Evolutionary conservation across 2,888 invertebrate genomes (phyloP).

Genomic region (Abrostola tripartita): DNA sequence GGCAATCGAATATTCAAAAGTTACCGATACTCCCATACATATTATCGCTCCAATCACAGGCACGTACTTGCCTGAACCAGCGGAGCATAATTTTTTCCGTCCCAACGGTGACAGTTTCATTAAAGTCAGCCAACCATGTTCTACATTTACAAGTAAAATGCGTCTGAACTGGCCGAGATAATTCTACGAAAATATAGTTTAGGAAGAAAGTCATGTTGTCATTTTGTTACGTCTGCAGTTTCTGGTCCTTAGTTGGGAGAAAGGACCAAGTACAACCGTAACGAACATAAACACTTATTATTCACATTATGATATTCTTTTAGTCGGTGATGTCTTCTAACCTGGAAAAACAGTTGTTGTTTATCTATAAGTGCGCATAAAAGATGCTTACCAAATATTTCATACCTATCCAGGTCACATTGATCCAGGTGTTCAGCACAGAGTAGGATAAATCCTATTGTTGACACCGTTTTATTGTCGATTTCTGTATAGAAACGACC

Average conservation of each 20-base stretch:
- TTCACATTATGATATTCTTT: too few species aligned
- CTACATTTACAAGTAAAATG: constrained; percentile 60
- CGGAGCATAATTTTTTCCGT: constrained; percentile 53
- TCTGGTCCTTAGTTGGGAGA: constrained; percentile 2
- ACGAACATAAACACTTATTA: too few species aligned
- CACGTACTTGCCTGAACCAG: constrained; percentile 42
- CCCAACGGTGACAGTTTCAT: constrained; percentile 60
- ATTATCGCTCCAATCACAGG: constrained; percentile 22
- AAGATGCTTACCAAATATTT: too few species aligned
- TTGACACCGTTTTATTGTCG: too few species aligned
- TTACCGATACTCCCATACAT: not conserved
- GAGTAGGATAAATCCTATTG: too few species aligned
- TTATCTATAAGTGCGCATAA: too few species aligned
- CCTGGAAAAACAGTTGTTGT: too few species aligned
- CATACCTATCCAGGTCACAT: too few species aligned
- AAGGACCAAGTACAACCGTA: not conserved
- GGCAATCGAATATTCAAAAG: not conserved
- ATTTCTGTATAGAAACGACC: too few species aligned
- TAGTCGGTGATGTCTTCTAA: too few species aligned
- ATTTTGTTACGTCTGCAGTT: not conserved
- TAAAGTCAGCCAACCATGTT: constrained; percentile 55
- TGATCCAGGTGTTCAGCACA: too few species aligned
- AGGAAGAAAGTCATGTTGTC: constrained; percentile 3
- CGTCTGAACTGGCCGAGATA: constrained; percentile 41
- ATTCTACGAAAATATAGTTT: constrained; percentile 37